Percentiles rank a stretch among this genome's conserved stretches.
phyloP scores from a whole-genome alignment of 1,140 invertebrate genomes.

The Nephotettix cincticeps region DNA sequence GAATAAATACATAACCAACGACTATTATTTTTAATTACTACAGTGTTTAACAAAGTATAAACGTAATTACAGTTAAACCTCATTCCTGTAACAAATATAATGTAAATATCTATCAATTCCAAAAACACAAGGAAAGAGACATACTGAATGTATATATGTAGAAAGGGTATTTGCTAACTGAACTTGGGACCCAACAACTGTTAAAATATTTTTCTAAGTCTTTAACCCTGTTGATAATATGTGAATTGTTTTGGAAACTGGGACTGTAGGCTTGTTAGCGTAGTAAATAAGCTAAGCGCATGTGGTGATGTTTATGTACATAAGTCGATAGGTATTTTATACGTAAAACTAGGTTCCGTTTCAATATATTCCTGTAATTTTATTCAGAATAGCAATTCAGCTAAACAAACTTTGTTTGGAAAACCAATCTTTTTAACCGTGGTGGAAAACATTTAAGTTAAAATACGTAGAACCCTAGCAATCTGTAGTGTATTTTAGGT shows the following conservation, averaged over 20 bases:
- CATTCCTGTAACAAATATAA: no score
- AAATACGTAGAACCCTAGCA: no score
- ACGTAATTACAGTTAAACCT: no score
- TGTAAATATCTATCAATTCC: no score
- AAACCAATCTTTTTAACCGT: not conserved
- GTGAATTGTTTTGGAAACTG: not conserved
- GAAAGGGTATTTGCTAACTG: not conserved
- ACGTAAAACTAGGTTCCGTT: not conserved
- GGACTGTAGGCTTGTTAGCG: not conserved
- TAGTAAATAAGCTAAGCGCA: not conserved
- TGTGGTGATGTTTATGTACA: no score
- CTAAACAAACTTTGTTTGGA: not conserved
- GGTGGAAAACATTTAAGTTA: not conserved
- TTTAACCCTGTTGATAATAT: not conserved
- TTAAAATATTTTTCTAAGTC: slow-evolving; percentile 10
- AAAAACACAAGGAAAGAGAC: no score
- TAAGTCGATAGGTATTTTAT: not conserved
- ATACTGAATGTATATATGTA: not conserved
- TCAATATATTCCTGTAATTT: not conserved
- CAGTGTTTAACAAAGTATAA: no score
- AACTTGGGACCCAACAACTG: not conserved
- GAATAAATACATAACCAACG: no score
- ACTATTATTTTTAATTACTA: no score
- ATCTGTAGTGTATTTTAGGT: no score
- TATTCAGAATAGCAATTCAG: not conserved